Percentiles rank a stretch among this genome's conserved stretches.
phyloP scores from a whole-genome alignment of 2,888 invertebrate genomes.

The Nomada fucata region DNA sequence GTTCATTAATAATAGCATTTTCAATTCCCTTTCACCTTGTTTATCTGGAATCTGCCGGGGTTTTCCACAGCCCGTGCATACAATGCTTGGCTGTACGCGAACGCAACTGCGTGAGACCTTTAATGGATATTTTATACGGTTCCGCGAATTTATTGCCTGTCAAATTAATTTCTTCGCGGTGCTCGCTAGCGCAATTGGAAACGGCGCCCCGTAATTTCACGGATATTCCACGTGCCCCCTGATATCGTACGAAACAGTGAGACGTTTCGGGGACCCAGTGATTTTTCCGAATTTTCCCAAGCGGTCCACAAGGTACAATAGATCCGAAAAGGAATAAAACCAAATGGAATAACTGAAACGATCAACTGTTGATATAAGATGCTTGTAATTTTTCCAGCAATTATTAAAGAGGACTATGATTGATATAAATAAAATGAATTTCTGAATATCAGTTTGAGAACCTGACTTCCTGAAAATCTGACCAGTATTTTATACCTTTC shows the following conservation, averaged over 20 bases:
- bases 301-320: no score
- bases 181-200: slow-evolving; percentile 19
- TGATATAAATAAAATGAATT: no score
- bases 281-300: no score
- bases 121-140: slow-evolving; percentile 53
- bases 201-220: slow-evolving; percentile 24
- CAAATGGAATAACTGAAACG: no score
- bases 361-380: no score
- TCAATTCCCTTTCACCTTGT: slow-evolving; percentile 51
- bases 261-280: no score
- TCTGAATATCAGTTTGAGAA: no score
- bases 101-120: slow-evolving; percentile 47
- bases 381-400: no score
- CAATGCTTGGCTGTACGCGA: slow-evolving; percentile 10
- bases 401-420: no score
- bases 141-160: slow-evolving; percentile 31
- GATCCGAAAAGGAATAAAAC: no score
- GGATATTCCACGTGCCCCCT: not conserved
- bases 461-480: no score
- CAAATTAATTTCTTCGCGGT: slow-evolving; percentile 37
- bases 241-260: not conserved
- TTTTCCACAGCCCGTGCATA: slow-evolving; percentile 31
- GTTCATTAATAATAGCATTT: slow-evolving; percentile 48
- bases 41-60: slow-evolving; percentile 44
- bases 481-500: no score